phyloP scores from a whole-genome alignment of 2,797 vertebrate genomes.

The Sebastes matsubarae region DNA sequence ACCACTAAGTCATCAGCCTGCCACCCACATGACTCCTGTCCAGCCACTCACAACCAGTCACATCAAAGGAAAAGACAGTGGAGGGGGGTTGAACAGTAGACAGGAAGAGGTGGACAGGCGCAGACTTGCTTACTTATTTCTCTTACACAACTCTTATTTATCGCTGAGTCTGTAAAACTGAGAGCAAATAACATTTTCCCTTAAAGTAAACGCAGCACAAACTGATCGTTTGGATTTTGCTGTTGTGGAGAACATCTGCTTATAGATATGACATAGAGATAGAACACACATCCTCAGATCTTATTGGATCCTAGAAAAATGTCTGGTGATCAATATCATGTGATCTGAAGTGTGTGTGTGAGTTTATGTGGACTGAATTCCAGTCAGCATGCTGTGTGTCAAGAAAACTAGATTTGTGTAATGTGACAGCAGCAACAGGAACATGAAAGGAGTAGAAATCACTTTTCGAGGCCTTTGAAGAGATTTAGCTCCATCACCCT shows the following conservation, averaged over 20 bases:
- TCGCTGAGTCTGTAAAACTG: background rate
- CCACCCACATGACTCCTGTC: constrained; percentile 43
- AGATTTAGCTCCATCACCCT: constrained; percentile 24
- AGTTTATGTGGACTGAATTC: constrained; percentile 39
- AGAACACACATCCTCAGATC: background rate
- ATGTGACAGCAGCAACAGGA: constrained; percentile 72
- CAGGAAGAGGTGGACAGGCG: constrained; percentile 1
- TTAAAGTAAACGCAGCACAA: constrained; percentile 2
- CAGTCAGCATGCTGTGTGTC: constrained; percentile 72
- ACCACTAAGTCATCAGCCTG: constrained; percentile 50
- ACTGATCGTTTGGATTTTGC: constrained; percentile 33
- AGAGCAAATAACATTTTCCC: constrained; percentile 17
- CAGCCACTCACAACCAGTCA: constrained; percentile 19
- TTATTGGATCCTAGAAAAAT: constrained; percentile 8
- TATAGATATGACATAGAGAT: background rate
- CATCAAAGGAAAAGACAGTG: constrained; percentile 27
- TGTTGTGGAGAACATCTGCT: constrained; percentile 42
- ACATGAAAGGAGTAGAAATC: constrained; percentile 26
- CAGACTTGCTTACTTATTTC: constrained; percentile 16
- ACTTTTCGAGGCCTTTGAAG: constrained; percentile 19
- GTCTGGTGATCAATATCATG: constrained; percentile 23
- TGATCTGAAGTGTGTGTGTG: constrained; percentile 1
- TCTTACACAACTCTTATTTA: constrained; percentile 20
- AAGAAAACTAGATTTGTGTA: constrained; percentile 64
- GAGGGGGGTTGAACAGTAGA: background rate